Evolutionary conservation across 2,797 vertebrate species (phyloP), one percentile per base, ranked within the genome.

Genomic region (Poecilia gillii): DNA sequence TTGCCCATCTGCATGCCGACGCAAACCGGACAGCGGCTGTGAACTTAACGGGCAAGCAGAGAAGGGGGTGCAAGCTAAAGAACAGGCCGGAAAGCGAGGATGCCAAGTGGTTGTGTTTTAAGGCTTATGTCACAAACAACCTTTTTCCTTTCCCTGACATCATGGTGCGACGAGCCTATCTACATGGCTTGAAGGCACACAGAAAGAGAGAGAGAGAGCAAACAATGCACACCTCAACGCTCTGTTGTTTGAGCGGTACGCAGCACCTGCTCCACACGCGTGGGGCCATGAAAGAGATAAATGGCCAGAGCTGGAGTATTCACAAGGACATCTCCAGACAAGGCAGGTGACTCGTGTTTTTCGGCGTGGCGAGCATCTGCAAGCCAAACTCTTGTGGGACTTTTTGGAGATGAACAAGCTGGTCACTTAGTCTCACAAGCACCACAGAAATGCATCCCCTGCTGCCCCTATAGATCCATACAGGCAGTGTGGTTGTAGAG

Each of bases 401-500:
- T 77, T 82, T 85, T 81, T 79, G 46, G 75, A 81, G 84, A 89
- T 86, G 84, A 81, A 85, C 87, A 88, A 92, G 82, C 88, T 84
- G 89, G 89, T 91, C 86, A 86, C 84, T 87, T 88, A 85, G 90
- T 90, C 93, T 91, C 79, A 86, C 87, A 79, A 89, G 81, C 74
- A 62, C 83, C 77, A 77, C 80, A 86, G 86, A 87, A 91, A 93
- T 92, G 89, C 81, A 89, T 90, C 93, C 90, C 86, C 76, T 78
- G 66, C 66, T 13, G n/a, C 64, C 81, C 79, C 75, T 68, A 64
- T 47, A 88, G 90, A 92, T 87, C 89, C 81, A 80, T 87, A 87
- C 84, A 86, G 80, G 75, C 74, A 78, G 80, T 81, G 84, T 0
- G 81, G 57, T 78, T 83, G 78, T 78, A 53, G 75, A 79, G 75